Evolutionary conservation across 2,113 vertebrate genomes (phyloP).

Genomic region (Oostethus manadensis): DNA sequence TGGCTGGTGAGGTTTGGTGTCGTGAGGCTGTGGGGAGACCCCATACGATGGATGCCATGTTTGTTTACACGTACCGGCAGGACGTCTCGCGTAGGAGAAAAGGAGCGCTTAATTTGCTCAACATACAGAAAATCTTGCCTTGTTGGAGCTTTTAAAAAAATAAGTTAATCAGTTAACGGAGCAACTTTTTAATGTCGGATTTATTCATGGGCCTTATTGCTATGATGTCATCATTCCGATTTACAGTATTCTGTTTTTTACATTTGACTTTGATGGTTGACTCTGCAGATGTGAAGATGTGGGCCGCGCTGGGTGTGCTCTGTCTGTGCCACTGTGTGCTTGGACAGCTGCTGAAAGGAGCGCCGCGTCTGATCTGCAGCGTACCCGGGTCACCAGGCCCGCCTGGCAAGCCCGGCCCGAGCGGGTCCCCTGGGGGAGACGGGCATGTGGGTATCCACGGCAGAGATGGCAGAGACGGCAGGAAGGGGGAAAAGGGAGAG

Average conservation of each 20-base stretch:
- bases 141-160: no score
- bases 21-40: no score
- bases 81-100: no score
- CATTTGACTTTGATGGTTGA: constrained; percentile 13
- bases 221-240: no score
- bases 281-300: constrained; percentile 82
- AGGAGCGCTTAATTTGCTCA: no score
- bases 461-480: constrained; percentile 95
- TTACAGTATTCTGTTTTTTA: neutral
- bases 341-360: constrained; percentile 80
- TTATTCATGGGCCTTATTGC: no score
- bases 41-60: no score
- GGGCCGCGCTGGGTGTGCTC: constrained; percentile 77
- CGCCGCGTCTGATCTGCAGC: constrained; percentile 85
- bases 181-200: no score
- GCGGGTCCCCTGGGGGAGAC: constrained; percentile 78
- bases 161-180: no score
- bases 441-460: constrained; percentile 90
- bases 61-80: no score
- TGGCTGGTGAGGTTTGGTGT: no score
- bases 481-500: constrained; percentile 91
- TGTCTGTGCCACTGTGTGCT: constrained; percentile 81
- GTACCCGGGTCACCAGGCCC: constrained; percentile 85
- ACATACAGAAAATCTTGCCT: no score
- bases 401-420: constrained; percentile 77